Evolutionary conservation across 2,888 invertebrate genomes (phyloP).

Genomic region (Trachelus iudaicus): DNA sequence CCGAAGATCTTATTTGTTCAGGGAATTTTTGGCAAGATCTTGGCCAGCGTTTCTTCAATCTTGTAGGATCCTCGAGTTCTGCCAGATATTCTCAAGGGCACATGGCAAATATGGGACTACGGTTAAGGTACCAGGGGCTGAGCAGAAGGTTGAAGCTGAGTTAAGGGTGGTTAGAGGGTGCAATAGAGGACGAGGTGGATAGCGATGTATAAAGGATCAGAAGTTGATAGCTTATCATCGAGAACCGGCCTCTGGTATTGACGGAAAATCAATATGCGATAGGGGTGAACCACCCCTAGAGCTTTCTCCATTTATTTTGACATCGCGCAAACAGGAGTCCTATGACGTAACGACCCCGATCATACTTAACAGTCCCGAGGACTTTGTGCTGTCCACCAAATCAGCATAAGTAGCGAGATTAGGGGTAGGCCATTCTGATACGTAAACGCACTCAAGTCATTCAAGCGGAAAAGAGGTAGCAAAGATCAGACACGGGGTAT

Average conservation of each 20-base stretch:
- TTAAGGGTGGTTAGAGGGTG: neutral
- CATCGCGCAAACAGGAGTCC: neutral
- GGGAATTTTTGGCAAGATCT: neutral
- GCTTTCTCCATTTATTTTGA: slow-evolving; percentile 33
- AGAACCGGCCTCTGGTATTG: slow-evolving; percentile 39
- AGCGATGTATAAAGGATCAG: slow-evolving; percentile 21
- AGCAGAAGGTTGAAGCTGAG: neutral
- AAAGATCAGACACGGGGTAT: neutral
- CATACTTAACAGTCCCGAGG: neutral
- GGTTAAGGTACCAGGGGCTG: neutral
- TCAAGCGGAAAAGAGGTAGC: neutral
- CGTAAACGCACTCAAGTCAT: neutral
- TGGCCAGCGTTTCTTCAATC: neutral
- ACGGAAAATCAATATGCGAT: slow-evolving; percentile 42
- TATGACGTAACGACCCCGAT: neutral
- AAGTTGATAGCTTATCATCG: slow-evolving; percentile 39
- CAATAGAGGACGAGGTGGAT: neutral
- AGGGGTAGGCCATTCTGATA: neutral
- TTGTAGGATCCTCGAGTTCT: neutral
- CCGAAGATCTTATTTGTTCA: neutral
- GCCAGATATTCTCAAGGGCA: neutral
- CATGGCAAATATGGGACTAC: neutral
- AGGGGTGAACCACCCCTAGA: slow-evolving; percentile 28
- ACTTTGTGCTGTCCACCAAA: neutral
- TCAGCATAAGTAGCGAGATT: neutral